These are phyloP conservation scores for Coregonus sp. DNA, from an alignment of 2,797 vertebrate species.

Conservation along the genomic window DNA sequence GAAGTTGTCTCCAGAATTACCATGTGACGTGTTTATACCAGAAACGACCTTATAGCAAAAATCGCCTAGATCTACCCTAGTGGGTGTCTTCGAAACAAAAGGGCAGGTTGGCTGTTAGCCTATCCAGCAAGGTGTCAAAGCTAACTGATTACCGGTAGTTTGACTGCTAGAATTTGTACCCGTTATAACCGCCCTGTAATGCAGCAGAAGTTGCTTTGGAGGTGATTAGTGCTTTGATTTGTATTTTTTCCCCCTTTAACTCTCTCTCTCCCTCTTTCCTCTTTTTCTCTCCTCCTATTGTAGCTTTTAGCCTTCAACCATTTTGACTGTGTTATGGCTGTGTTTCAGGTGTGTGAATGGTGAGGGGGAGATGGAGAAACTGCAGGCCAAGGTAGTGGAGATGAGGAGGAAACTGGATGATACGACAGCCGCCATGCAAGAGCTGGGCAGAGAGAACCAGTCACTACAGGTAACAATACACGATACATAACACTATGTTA, in stretches of 20 bases:
- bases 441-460: constrained; percentile 96
- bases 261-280: no score
- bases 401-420: constrained; percentile 94
- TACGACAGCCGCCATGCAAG: constrained; percentile 96
- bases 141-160: background rate
- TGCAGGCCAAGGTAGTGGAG: constrained; percentile 91
- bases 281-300: background rate
- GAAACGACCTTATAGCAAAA: no score
- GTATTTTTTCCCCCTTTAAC: background rate
- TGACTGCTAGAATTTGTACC: no score
- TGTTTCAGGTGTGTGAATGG: constrained; percentile 89
- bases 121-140: background rate
- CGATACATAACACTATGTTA: background rate
- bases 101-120: no score
- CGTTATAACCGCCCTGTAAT: background rate
- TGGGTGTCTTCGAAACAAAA: no score
- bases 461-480: constrained; percentile 86
- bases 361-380: constrained; percentile 95
- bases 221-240: background rate
- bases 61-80: no score
- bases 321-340: background rate
- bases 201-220: background rate
- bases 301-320: background rate
- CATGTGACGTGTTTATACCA: no score
- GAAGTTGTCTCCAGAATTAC: background rate